Base-by-base conservation (phyloP, 2,888 invertebrate genomes). In the Silvanus unidentatus region DNA sequence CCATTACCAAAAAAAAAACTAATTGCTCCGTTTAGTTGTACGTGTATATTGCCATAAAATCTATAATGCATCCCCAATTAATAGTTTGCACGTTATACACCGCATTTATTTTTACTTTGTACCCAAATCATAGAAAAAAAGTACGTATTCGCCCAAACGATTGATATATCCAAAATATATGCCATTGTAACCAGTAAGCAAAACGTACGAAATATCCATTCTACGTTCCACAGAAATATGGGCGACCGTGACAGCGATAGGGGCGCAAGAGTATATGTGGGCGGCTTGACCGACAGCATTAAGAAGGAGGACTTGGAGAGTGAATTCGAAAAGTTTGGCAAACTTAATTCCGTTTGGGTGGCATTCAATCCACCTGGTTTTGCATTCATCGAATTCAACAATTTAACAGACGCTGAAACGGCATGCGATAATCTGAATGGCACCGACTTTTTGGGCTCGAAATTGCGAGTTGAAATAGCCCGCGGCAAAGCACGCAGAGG, bases 311-410 rank as follows among this genome's bases (percentile, higher is more conserved):
- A 93, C 72, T 76, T 94, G 55, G 92, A 93, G 72, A 80, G 82
- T 67, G 89, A 92, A 73, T 93, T 93, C 72, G 87, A 88, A 65
- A 91, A 91, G 75, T 93, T 85, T 73, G 93, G 93, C 60, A 91
- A 91, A 76, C 77, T 93, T 59, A 90, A 88, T 75, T 88, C 88
- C 60, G 91, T 92, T 55, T 93, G 92, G 92, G 90, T 89, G 60
- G 92, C 93, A 58, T 88, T 92, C 72, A 92, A 93, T 74, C 93
- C 93, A 58, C 92, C 92, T 58, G 92, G 93, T 65, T 94, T 93
- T 74, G 93, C 92, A 54, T 93, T 93, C 77, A 88, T 93, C 71
- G 92, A 93, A 75, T 94, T 91, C 74, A 84, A 86, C 70, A 88
- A 86, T 73, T 81, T 84, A 71, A 84, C 86, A 67, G 92, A 93